Evolutionary conservation across 2,888 invertebrate species (phyloP).

Genomic region (Rapana venosa): DNA sequence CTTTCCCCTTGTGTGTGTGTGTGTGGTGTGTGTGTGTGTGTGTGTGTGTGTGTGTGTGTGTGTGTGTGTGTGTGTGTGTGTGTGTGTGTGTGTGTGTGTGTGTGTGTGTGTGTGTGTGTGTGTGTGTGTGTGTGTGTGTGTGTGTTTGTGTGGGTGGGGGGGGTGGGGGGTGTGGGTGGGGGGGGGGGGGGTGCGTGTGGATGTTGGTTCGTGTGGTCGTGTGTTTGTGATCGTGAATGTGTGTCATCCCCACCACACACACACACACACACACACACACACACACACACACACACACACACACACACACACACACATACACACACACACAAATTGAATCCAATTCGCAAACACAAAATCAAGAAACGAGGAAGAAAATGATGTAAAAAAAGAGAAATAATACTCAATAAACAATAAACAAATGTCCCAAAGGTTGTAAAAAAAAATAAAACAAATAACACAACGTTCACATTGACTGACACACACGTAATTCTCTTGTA

Average conservation of each 20-base stretch:
- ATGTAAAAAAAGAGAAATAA: no score
- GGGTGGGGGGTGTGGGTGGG: background rate
- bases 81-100: slow-evolving; percentile 36
- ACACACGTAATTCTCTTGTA: no score
- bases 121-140: slow-evolving; percentile 27
- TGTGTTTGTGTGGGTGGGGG: background rate
- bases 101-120: slow-evolving; percentile 32
- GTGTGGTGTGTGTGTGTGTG: background rate
- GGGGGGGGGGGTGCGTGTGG: no score
- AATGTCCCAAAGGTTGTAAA: no score
- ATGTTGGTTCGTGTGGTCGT: no score
- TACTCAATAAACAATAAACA: no score
- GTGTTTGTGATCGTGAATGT: no score
- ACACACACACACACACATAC: slow-evolving; percentile 18
- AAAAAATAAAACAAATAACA: no score
- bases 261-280: slow-evolving; percentile 18
- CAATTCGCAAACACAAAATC: no score
- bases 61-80: slow-evolving; percentile 22
- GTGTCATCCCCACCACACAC: background rate
- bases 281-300: slow-evolving; percentile 18
- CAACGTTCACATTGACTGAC: no score
- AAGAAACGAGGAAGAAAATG: no score
- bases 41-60: slow-evolving; percentile 5
- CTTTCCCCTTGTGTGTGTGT: background rate
- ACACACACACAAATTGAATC: background rate